Evolutionary conservation across 2,797 vertebrate species (phyloP), one percentile per base, ranked within the genome.

Genomic region (Xenops minutus): DNA sequence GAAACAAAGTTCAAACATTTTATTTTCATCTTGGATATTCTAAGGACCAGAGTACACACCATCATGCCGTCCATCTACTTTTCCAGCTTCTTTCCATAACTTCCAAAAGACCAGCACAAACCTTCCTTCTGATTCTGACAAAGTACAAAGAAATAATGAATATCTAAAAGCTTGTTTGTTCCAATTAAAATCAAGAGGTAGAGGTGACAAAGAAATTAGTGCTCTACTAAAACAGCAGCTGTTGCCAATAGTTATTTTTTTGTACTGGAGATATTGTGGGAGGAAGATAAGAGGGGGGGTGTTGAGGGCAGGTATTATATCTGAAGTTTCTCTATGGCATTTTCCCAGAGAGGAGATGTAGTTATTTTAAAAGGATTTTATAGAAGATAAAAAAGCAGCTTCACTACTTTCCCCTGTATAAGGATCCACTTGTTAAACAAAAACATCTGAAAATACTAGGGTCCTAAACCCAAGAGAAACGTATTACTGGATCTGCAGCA

Each of bases 21-120:
- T 27, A 54, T 24, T 51, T 74, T 76, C 13, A 37, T 43, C 19
- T 32, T 32, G 36, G 59, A 59, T 20, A 43, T 79, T 68, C 5
- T n/a, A 72, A 43, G 51, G 22, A 61, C 24, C 19, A 55, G 15
- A 41, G 36, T 0, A 0, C 15, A 56, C 2, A 7, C 4, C 21
- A 44, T 41, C 39, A 64, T 1, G 1, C 17, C n/a, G 22, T 18
- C 18, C 22, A 51, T 20, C 56, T 74, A 49, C 9, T 79, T 68
- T 76, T 73, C 64, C 34, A 69, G 34, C 29, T 69, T 89, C 37
- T 58, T 76, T 18, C 61, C 1, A 0, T 46, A 55, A 63, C 62
- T 78, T 67, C 32, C 58, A 48, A n/a, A 89, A 43, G 41, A 43
- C 19, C 21, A 37, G 58, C 29, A 55, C 23, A 88, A 78, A 78